Evolutionary conservation across 1,140 invertebrate species (phyloP), one percentile per base, ranked within the genome.

Genomic region (Mactra quadrangularis): DNA sequence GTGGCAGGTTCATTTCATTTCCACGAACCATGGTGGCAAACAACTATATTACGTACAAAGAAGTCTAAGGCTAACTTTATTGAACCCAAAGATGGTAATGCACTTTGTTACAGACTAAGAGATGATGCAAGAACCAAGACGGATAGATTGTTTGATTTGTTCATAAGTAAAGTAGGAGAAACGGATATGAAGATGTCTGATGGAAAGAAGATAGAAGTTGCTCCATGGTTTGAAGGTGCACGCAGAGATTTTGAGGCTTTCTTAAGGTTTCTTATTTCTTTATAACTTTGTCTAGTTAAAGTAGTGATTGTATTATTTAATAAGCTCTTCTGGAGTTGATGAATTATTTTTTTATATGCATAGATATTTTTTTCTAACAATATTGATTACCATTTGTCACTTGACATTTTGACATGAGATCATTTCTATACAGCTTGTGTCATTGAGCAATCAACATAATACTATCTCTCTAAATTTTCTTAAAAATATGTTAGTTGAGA

Each of bases 21-120:
- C 22, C 78, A 47, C n/a, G 87, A 89, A 29, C 86, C 82, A 0
- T 90, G 86, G 86, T 90, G 89, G 89, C 68, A 84, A 47, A 75
- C 86, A 7, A 84, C 53, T 53, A 85, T 83, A 13, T 29, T 86
- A 25, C 70, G 86, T 25, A 88, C 83, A 47, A 78, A 72, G 53
- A 77, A 64, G 22, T 41, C 3, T 22, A 71, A 53, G 25, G 38
- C 29, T 29, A 82, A 57, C 27, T 45, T 41, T n/a, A 57, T 47
- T 19, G 84, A 71, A n/a, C 75, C 81, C 13, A 82, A 81, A 50
- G 84, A 85, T 62, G 52, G 9, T 3, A 52, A 35, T 27, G 72
- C 72, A 19, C 35, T 85, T 13, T 82, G 77, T 62, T 87, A 87
- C 45, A 57, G 59, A 29, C 71, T 87, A 3, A 74, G 86, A 47